phyloP scores from a whole-genome alignment of 2,888 invertebrate genomes.

The Acanthosepion esculentum region DNA sequence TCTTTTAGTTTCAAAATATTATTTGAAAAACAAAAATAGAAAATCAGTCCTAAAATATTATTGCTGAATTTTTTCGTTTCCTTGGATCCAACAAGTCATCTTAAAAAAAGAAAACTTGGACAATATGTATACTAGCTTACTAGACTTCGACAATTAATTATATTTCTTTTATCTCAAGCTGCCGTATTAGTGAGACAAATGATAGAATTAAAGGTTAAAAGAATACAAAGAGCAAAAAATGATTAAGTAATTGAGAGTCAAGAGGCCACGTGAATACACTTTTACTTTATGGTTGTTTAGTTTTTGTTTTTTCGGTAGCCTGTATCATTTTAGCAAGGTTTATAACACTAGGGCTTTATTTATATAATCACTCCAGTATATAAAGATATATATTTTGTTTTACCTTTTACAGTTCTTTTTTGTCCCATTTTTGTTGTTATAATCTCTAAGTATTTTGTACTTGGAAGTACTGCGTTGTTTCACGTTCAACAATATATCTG shows the following conservation, averaged over 20 bases:
- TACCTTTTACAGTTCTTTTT: neutral
- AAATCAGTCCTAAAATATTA: no score
- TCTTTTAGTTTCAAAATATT: no score
- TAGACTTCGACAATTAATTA: no score
- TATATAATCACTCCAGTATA: neutral
- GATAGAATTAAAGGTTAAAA: neutral
- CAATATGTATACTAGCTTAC: no score
- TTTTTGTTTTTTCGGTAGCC: neutral
- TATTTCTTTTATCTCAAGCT: no score
- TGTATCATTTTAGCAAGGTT: neutral
- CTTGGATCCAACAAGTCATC: no score
- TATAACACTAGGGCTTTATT: neutral
- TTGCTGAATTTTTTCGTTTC: no score
- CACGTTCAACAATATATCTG: neutral
- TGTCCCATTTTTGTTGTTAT: neutral
- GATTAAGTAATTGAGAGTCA: neutral
- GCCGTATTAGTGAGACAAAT: no score
- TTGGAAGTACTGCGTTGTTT: neutral
- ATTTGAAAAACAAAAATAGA: no score
- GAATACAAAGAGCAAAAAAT: neutral
- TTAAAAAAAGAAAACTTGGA: no score
- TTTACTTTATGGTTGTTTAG: no score
- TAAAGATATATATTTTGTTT: neutral
- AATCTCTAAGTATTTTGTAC: neutral
- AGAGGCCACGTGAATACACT: neutral